Conservation (phyloP, 2,113 vertebrate species). For the Lutjanus erythropterus region DNA sequence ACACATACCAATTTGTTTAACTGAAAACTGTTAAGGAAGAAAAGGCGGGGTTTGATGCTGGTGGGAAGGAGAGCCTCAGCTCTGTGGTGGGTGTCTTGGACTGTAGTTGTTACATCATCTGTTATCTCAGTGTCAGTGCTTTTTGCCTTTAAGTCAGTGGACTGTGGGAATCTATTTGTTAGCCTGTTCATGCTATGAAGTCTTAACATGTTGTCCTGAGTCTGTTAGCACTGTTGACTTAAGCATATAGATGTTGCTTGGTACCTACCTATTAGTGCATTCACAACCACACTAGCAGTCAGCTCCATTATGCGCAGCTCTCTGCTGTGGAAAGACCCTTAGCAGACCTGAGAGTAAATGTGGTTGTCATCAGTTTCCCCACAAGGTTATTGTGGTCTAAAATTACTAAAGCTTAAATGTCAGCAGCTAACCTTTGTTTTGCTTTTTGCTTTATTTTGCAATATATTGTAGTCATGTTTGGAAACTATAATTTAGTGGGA, state of each 20-base stretch:
- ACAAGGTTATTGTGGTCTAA: background rate
- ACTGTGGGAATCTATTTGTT: conserved; percentile 20
- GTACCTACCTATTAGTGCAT: background rate
- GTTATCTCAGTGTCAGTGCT: conserved; percentile 29
- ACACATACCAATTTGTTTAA: conserved; percentile 14
- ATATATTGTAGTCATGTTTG: background rate
- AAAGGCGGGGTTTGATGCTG: background rate
- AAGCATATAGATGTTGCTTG: background rate
- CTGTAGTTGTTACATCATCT: conserved; percentile 23
- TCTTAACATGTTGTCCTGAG: background rate
- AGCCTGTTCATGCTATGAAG: conserved; percentile 25
- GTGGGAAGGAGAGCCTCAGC: background rate
- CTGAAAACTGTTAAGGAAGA: conserved; percentile 10
- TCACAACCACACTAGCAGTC: background rate
- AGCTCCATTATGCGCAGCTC: background rate
- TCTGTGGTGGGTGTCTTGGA: conserved; percentile 6
- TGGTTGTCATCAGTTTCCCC: background rate
- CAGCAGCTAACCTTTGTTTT: background rate
- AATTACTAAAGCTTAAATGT: background rate
- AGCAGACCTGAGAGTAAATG: background rate
- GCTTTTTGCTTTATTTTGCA: background rate
- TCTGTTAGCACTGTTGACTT: conserved; percentile 1
- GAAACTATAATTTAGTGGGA: background rate
- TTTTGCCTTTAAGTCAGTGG: conserved; percentile 16
- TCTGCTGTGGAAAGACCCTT: background rate